phyloP scores from a whole-genome alignment of 2,113 vertebrate genomes.

The Tringa solitaria region DNA sequence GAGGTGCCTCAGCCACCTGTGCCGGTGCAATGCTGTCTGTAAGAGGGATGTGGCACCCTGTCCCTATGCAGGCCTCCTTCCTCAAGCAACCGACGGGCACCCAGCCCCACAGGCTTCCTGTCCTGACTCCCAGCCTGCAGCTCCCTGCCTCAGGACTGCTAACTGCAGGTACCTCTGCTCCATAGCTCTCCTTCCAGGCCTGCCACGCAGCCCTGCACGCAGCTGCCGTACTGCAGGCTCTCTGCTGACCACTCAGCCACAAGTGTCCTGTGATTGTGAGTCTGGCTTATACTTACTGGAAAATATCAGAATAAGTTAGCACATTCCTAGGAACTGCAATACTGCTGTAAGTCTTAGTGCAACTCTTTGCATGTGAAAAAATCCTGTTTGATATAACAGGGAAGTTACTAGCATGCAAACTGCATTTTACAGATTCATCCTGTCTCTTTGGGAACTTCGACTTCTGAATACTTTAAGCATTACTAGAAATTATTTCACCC shows the following conservation, averaged over 20 bases:
- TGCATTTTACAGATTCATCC: neutral
- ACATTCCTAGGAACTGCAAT: neutral
- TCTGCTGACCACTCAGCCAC: neutral
- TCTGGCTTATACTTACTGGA: neutral
- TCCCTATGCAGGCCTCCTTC: neutral
- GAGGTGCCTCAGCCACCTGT: rapidly evolving
- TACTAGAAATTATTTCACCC: neutral
- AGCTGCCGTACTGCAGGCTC: rapidly evolving
- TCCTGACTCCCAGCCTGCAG: neutral
- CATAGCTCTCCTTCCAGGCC: neutral
- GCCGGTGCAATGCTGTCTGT: rapidly evolving
- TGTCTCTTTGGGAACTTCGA: neutral
- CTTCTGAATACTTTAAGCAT: neutral
- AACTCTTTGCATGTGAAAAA: neutral
- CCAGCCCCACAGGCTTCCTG: rapidly evolving
- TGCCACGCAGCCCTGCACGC: neutral
- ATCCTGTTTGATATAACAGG: neutral
- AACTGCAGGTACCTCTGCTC: neutral
- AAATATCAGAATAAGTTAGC: neutral
- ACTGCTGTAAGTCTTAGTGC: neutral
- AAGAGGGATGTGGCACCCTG: neutral
- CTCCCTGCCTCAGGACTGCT: neutral
- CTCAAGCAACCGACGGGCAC: rapidly evolving
- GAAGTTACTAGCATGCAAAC: neutral
- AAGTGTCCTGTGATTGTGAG: neutral